Evolutionary conservation across 2,888 invertebrate species (phyloP).

Genomic region (Rotaria sp.): DNA sequence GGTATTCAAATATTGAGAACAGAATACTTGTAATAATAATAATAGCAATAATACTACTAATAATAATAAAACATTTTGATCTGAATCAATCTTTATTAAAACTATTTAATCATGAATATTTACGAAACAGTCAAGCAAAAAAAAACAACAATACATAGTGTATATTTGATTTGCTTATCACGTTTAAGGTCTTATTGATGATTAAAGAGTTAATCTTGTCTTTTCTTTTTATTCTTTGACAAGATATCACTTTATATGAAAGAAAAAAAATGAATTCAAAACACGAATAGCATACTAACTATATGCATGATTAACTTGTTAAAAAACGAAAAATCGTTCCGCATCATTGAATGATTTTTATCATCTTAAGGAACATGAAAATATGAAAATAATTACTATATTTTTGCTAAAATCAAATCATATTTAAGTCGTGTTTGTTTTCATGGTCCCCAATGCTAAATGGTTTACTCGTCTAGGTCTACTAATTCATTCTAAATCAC

Average conservation of each 20-base stretch:
- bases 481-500: no score
- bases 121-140: neutral
- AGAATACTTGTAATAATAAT: no score
- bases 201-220: neutral
- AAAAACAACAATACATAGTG: neutral
- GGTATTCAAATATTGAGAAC: no score
- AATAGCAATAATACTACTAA: no score
- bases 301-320: neutral
- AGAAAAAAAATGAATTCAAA: neutral
- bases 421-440: neutral
- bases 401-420: neutral
- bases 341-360: neutral
- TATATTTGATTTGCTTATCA: neutral
- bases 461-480: no score
- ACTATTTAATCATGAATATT: neutral
- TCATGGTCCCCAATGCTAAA: no score
- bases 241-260: neutral
- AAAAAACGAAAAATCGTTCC: neutral
- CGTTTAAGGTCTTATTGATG: neutral
- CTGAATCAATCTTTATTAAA: neutral
- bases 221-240: neutral
- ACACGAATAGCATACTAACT: neutral
- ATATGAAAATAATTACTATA: neutral
- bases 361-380: neutral
- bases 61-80: no score